A percentile compares a stretch with the other conserved stretches of the same genome.
Evolutionary conservation across 2,797 vertebrate species (phyloP).

Genomic region (Sebastes iracundus): DNA sequence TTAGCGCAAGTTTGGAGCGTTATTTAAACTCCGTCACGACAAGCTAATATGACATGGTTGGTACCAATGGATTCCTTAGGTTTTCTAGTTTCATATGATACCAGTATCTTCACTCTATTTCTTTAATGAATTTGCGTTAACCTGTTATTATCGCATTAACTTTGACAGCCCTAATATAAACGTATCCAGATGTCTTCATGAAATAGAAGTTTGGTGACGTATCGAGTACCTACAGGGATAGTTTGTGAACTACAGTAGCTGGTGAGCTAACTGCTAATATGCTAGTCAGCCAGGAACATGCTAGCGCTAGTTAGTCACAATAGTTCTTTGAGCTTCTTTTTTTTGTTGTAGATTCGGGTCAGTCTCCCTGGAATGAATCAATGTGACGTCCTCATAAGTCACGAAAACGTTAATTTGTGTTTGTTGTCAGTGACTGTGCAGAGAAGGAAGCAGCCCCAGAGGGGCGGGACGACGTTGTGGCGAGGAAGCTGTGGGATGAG

Average conservation of each 20-base stretch:
- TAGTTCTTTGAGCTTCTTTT: neutral
- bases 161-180: too few species aligned
- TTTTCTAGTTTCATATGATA: too few species aligned
- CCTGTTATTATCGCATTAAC: too few species aligned
- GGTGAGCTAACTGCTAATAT: neutral
- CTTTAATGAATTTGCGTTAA: too few species aligned
- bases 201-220: neutral
- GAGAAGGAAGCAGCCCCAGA: constrained; percentile 76
- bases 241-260: neutral
- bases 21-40: too few species aligned
- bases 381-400: neutral
- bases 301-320: neutral
- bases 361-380: neutral
- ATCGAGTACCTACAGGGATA: too few species aligned
- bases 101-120: too few species aligned
- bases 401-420: neutral
- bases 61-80: too few species aligned
- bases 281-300: neutral
- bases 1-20: too few species aligned
- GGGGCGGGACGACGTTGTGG: constrained; percentile 77
- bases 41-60: too few species aligned
- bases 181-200: too few species aligned
- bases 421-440: constrained; percentile 81
- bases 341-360: neutral
- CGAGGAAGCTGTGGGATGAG: constrained; percentile 84